phyloP scores from a whole-genome alignment of 2,113 vertebrate species.

The Hippocampus zosterae region DNA sequence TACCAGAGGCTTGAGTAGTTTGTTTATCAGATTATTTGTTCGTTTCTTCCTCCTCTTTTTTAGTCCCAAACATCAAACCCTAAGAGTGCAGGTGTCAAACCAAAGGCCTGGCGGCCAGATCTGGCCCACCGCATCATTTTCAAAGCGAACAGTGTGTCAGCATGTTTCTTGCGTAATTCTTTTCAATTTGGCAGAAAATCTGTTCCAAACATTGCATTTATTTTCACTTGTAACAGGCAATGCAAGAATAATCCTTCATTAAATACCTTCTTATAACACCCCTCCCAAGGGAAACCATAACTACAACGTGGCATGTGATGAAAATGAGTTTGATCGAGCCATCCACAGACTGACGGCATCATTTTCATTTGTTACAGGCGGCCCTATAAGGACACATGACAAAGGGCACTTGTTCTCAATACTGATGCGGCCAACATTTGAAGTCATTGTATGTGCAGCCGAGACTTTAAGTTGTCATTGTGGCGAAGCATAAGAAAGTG shows the following conservation, averaged over 20 bases:
- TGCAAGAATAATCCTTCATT: no score
- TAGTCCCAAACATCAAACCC: conserved; percentile 52
- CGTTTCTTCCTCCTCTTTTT: conserved; percentile 37
- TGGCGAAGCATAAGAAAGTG: conserved; percentile 61
- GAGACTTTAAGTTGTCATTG: conserved; percentile 72
- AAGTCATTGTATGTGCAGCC: conserved; percentile 65
- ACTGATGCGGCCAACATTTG: conserved; percentile 76
- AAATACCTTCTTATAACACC: no score
- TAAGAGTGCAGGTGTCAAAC: conserved; percentile 3
- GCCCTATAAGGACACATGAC: conserved; percentile 73
- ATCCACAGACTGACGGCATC: background rate
- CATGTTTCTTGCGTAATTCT: background rate
- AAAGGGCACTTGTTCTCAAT: conserved; percentile 72
- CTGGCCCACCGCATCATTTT: background rate
- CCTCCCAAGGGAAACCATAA: no score
- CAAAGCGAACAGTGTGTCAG: background rate
- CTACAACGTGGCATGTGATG: background rate
- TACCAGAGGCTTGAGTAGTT: conserved; percentile 7
- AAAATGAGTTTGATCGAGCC: background rate
- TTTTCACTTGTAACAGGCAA: no score
- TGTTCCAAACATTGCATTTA: background rate
- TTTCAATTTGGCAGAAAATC: background rate
- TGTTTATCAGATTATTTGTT: conserved; percentile 47
- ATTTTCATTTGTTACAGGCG: conserved; percentile 73
- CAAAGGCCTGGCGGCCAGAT: background rate